phyloP scores from a whole-genome alignment of 2,888 invertebrate species.

The Crocallis elinguaria region DNA sequence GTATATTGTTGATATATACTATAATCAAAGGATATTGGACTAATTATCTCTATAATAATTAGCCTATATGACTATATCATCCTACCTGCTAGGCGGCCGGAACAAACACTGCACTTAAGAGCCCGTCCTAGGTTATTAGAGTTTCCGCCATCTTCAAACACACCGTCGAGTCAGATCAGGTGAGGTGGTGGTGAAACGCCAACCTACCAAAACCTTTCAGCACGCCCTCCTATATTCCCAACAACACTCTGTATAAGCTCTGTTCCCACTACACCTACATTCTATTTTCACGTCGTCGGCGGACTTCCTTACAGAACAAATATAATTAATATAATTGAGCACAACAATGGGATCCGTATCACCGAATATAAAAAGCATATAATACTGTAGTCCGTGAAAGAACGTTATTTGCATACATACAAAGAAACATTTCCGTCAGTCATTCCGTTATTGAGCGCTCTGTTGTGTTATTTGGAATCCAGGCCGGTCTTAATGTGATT shows the following conservation, averaged over 20 bases:
- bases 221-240: too few relatives aligned
- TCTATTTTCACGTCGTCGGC: constrained; percentile 11
- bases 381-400: constrained; percentile 15
- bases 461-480: constrained; percentile 26
- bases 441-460: constrained; percentile 41
- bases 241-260: constrained; percentile 6
- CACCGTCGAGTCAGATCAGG: too few relatives aligned
- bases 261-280: constrained; percentile 3
- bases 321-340: constrained; percentile 39
- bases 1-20: too few relatives aligned
- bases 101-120: too few relatives aligned
- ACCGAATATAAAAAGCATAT: constrained; percentile 30
- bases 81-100: too few relatives aligned
- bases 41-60: too few relatives aligned
- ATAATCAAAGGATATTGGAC: too few relatives aligned
- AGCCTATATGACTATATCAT: too few relatives aligned
- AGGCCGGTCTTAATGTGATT: constrained; percentile 22
- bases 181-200: too few relatives aligned
- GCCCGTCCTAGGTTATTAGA: too few relatives aligned
- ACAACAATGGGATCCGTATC: constrained; percentile 31
- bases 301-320: constrained; percentile 37
- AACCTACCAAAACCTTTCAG: too few relatives aligned
- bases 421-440: constrained; percentile 46
- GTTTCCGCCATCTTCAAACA: too few relatives aligned
- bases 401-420: constrained; percentile 54